phyloP scores from a whole-genome alignment of 2,888 invertebrate genomes.

The Amiota mariae region DNA sequence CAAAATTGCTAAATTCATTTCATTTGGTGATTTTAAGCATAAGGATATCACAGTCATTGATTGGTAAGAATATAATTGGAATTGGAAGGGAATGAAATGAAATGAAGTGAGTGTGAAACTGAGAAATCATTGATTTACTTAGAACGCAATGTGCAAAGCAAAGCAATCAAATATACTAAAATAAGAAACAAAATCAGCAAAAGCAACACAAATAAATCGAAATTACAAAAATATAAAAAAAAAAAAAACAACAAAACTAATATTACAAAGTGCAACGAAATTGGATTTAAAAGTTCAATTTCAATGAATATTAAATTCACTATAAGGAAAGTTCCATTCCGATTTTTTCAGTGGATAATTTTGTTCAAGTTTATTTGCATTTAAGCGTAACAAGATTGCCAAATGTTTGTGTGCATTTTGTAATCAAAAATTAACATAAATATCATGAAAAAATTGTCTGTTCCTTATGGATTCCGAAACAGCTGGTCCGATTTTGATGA shows the following conservation, averaged over 20 bases:
- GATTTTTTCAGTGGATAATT: too few relatives aligned
- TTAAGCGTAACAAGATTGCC: too few relatives aligned
- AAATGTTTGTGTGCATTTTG: too few relatives aligned
- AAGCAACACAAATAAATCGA: slow-evolving; percentile 7
- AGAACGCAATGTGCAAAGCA: not conserved
- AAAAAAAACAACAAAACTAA: not conserved
- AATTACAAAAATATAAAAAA: not conserved
- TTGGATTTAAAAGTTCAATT: too few relatives aligned
- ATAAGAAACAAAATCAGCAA: not conserved
- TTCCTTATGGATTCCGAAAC: too few relatives aligned
- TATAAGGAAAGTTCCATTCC: too few relatives aligned
- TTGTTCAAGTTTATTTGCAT: too few relatives aligned
- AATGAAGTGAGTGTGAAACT: slow-evolving; percentile 48
- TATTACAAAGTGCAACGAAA: too few relatives aligned
- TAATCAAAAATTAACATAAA: too few relatives aligned
- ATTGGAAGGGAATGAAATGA: not conserved
- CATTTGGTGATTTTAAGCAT: not conserved
- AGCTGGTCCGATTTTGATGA: too few relatives aligned
- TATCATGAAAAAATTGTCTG: too few relatives aligned
- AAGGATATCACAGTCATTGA: not conserved
- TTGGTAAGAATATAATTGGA: not conserved
- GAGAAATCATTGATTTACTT: slow-evolving; percentile 57
- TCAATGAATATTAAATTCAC: too few relatives aligned
- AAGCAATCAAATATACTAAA: not conserved
- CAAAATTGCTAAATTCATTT: slow-evolving; percentile 24